Conservation (phyloP, 2,888 invertebrate species). For the Synergus laeviventris region DNA sequence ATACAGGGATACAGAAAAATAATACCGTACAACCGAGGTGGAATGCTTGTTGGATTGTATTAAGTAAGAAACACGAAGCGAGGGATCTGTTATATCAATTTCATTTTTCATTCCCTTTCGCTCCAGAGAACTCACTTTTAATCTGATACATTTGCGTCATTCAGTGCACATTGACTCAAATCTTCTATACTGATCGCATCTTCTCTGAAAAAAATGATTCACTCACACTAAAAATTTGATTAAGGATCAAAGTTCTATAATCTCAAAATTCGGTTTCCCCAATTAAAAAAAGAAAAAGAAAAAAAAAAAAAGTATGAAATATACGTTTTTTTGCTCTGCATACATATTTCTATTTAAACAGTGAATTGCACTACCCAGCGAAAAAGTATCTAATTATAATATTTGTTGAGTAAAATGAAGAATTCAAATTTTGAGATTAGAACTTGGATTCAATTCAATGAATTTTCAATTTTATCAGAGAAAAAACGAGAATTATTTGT, state of each 20-base stretch:
- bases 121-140: conserved; percentile 12
- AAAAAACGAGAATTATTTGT: background rate
- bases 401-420: too few relatives aligned
- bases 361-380: too few relatives aligned
- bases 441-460: too few relatives aligned
- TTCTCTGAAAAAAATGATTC: conserved; percentile 9
- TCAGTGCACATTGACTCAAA: conserved; percentile 10
- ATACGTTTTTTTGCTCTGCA: too few relatives aligned
- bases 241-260: background rate
- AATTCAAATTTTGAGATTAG: too few relatives aligned
- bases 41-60: conserved; percentile 61
- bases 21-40: conserved; percentile 72
- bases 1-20: conserved; percentile 75
- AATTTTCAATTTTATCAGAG: conserved; percentile 5
- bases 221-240: background rate
- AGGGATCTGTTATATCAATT: conserved; percentile 1
- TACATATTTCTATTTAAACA: too few relatives aligned
- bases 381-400: too few relatives aligned
- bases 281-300: background rate
- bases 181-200: background rate
- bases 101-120: conserved; percentile 4
- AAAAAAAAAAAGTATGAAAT: conserved; percentile 24
- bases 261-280: too few relatives aligned
- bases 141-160: conserved; percentile 28
- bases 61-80: conserved; percentile 1